Evolutionary conservation across 1,140 invertebrate species (phyloP).

Genomic region (Zaprionus camerounensis): DNA sequence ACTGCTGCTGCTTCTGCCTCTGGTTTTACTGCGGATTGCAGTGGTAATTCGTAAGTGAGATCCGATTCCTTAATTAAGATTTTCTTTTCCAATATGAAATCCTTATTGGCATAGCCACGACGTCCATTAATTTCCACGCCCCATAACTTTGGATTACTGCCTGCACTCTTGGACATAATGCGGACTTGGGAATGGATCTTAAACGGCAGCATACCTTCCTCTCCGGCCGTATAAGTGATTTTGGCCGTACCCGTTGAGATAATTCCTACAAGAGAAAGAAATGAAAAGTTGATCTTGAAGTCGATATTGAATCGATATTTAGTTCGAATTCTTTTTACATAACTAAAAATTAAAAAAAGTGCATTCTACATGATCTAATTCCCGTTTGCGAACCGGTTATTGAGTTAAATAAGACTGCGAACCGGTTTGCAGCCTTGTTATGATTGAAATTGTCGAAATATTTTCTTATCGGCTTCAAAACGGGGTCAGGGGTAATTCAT

Average conservation of each 20-base stretch:
- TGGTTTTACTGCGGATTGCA: constrained; percentile 33
- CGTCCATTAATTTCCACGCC: constrained; percentile 89
- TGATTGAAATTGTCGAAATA: neutral
- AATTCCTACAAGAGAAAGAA: constrained; percentile 85
- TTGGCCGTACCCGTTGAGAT: constrained; percentile 88
- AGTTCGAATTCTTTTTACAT: neutral
- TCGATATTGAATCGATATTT: neutral
- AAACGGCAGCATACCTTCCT: constrained; percentile 88
- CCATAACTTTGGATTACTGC: constrained; percentile 88
- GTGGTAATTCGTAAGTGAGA: constrained; percentile 59
- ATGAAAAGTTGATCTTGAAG: neutral
- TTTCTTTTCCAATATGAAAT: constrained; percentile 83
- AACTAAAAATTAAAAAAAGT: neutral
- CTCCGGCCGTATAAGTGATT: constrained; percentile 86
- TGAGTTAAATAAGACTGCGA: neutral
- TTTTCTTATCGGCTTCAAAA: constrained; percentile 22
- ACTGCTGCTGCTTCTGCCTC: neutral
- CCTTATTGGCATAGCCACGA: constrained; percentile 88
- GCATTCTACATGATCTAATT: neutral
- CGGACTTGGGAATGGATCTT: constrained; percentile 86
- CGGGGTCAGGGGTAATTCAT: constrained; percentile 17
- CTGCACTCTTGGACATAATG: constrained; percentile 90
- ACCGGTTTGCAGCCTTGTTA: neutral
- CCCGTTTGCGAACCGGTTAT: neutral
- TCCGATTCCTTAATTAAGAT: constrained; percentile 47